phyloP scores from a whole-genome alignment of 53 echinoderm and acorn worm species.

The Holothuria scabra region DNA sequence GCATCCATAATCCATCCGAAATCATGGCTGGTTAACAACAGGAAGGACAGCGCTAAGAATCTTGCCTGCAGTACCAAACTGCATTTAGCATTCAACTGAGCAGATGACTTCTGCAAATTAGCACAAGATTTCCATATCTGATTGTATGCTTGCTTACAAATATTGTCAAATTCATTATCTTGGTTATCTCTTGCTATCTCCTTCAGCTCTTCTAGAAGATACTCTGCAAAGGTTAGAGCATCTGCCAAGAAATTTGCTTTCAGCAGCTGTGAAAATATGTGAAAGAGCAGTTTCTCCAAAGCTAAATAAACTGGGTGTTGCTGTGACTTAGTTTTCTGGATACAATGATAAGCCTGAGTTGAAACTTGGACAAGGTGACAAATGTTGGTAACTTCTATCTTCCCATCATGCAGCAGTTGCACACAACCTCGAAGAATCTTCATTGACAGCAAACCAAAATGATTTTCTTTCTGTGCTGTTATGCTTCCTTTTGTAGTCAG shows the following conservation, averaged over 20 bases:
- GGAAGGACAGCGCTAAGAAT: conserved; percentile 66
- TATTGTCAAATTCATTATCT: conserved; percentile 86
- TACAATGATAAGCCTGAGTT: conserved; percentile 68
- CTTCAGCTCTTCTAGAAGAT: conserved; percentile 62
- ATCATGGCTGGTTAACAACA: conserved; percentile 77
- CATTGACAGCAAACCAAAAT: conserved; percentile 81
- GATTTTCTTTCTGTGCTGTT: conserved; percentile 44
- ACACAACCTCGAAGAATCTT: conserved; percentile 88
- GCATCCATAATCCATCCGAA: conserved; percentile 74
- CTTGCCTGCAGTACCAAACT: conserved; percentile 68
- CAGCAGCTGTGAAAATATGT: conserved; percentile 77
- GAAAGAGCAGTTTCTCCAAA: conserved; percentile 91
- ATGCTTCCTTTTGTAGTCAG: conserved; percentile 1
- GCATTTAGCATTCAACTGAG: conserved; percentile 56
- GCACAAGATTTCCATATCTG: conserved; percentile 88
- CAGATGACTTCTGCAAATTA: conserved; percentile 75
- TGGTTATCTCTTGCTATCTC: conserved; percentile 46
- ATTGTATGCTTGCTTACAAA: conserved; percentile 90
- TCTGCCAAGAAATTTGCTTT: conserved; percentile 65
- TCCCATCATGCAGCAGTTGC: conserved; percentile 57
- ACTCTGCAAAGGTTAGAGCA: conserved; percentile 65
- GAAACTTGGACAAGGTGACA: conserved; percentile 56
- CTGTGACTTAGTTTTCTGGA: conserved; percentile 60
- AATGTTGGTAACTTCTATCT: conserved; percentile 41
- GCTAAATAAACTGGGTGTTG: conserved; percentile 69